Evolutionary conservation across 1,140 invertebrate genomes (phyloP).

Genomic region (Trichonephila inaurata): DNA sequence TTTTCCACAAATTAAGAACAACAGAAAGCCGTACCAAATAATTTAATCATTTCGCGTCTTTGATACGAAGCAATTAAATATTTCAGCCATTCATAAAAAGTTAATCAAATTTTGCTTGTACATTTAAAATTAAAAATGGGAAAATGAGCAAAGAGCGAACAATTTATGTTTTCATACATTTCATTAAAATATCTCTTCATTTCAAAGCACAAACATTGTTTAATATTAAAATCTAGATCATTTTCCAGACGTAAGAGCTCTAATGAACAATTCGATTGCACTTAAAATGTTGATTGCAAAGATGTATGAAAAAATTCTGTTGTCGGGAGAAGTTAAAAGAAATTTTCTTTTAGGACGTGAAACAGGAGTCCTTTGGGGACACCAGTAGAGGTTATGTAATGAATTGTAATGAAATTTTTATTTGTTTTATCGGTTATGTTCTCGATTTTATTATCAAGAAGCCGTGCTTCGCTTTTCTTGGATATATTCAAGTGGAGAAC

Average conservation of each 20-base stretch:
- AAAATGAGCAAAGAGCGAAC: neutral
- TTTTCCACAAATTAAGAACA: no score
- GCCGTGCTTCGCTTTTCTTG: neutral
- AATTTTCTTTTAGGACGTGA: neutral
- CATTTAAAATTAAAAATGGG: neutral
- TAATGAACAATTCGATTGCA: neutral
- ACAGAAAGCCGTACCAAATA: neutral
- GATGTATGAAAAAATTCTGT: neutral
- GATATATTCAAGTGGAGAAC: neutral
- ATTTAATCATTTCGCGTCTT: neutral
- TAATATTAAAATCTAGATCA: neutral
- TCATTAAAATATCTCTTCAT: neutral
- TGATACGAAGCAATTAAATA: neutral
- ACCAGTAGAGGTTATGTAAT: neutral
- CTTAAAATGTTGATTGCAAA: neutral
- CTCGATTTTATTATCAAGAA: neutral
- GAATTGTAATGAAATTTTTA: constrained; percentile 6
- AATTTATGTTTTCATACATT: neutral
- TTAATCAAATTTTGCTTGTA: neutral
- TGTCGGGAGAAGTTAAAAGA: neutral
- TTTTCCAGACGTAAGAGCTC: neutral
- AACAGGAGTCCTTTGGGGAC: neutral
- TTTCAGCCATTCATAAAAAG: neutral
- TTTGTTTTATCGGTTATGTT: neutral
- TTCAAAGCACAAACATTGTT: neutral